A percentile compares a stretch with the other conserved stretches of the same genome.
phyloP scores from a whole-genome alignment of 2,888 invertebrate genomes.

The Lydus trimaculatus region DNA sequence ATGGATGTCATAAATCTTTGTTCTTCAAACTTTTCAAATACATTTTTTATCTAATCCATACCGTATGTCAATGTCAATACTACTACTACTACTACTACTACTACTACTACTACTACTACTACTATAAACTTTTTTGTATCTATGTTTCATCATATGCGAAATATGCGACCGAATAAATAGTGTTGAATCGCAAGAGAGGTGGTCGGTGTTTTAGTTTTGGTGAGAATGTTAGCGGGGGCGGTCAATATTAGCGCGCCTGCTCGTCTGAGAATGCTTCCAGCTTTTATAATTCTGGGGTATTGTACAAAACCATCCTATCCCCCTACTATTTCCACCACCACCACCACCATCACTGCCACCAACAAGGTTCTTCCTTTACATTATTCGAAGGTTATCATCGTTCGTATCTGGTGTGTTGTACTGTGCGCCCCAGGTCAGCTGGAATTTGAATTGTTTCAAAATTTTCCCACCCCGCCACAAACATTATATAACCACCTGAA shows the following conservation, averaged over 20 bases:
- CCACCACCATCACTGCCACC: not conserved
- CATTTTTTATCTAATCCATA: not conserved
- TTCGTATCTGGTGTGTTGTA: not conserved
- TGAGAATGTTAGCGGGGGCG: constrained; percentile 30
- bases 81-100: too few relatives aligned
- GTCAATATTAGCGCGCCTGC: constrained; percentile 49
- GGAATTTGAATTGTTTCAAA: not conserved
- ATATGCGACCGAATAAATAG: not conserved
- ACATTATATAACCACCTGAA: not conserved
- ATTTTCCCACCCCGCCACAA: not conserved
- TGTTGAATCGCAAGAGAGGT: not conserved
- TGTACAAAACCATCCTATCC: not conserved
- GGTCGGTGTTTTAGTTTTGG: not conserved
- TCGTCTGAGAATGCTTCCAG: constrained; percentile 31
- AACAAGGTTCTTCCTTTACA: constrained; percentile 1
- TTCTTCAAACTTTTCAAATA: not conserved
- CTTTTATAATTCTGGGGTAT: constrained; percentile 20
- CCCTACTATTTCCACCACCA: constrained; percentile 2
- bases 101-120: too few relatives aligned
- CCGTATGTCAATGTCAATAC: not conserved
- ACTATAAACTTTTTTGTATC: too few relatives aligned
- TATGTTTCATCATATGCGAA: not conserved
- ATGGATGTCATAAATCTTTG: not conserved
- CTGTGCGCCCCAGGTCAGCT: not conserved
- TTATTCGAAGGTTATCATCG: not conserved